phyloP scores from a whole-genome alignment of 1,140 invertebrate species.

The Phocides pigmalion region DNA sequence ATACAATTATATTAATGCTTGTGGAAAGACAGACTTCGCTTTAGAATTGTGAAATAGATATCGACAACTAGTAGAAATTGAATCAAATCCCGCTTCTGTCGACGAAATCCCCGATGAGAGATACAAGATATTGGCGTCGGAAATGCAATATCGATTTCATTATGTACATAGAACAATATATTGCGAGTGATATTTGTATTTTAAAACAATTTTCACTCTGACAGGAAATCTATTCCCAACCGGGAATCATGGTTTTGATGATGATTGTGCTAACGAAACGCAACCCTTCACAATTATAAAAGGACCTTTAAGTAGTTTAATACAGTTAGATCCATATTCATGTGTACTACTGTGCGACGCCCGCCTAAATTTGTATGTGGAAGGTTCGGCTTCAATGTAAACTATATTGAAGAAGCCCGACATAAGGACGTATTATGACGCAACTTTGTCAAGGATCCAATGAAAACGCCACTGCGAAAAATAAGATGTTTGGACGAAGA shows the following conservation, averaged over 20 bases:
- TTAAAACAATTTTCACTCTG: no score
- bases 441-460: neutral
- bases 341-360: neutral
- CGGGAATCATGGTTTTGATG: no score
- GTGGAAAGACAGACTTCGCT: neutral
- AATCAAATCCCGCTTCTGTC: constrained; percentile 3
- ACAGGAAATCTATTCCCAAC: no score
- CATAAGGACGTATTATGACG: neutral
- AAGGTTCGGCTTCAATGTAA: neutral
- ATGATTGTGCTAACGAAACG: no score
- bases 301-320: constrained; percentile 5
- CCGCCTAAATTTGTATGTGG: neutral
- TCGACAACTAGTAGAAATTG: neutral
- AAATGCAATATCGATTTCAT: constrained; percentile 12
- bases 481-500: neutral
- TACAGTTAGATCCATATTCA: neutral
- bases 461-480: neutral
- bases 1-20: constrained; percentile 4
- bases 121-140: constrained; percentile 1
- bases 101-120: neutral
- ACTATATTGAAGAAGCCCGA: neutral
- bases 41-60: constrained; percentile 2
- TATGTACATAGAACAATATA: neutral
- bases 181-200: neutral
- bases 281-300: no score